phyloP scores from a whole-genome alignment of 2,888 invertebrate genomes.

The Agrochola macilenta region DNA sequence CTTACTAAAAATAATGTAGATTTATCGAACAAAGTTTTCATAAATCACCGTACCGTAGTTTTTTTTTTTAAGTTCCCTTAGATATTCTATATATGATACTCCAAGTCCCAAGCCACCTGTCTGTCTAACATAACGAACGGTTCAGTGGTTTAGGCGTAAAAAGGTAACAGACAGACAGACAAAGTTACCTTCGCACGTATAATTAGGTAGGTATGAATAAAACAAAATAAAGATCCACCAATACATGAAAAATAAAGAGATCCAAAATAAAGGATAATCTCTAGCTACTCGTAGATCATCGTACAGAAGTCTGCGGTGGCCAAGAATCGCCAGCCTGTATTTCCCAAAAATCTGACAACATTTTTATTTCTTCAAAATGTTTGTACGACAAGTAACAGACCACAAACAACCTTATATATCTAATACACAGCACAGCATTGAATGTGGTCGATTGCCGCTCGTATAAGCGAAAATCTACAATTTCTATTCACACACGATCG shows the following conservation, averaged over 20 bases:
- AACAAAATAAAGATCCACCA: too few relatives aligned
- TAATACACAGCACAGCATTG: slow-evolving; percentile 49
- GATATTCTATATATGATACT: too few relatives aligned
- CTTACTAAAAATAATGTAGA: too few relatives aligned
- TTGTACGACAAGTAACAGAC: slow-evolving; percentile 31
- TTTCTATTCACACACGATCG: slow-evolving; percentile 67
- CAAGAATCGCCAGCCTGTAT: background rate
- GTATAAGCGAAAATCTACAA: slow-evolving; percentile 63
- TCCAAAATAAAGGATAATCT: background rate
- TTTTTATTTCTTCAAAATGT: background rate
- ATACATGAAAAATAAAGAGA: background rate
- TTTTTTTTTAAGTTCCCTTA: too few relatives aligned
- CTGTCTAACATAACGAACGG: background rate
- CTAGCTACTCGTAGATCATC: background rate
- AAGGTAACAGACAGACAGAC: background rate
- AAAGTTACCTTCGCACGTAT: background rate
- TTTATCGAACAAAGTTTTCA: too few relatives aligned
- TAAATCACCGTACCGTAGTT: too few relatives aligned
- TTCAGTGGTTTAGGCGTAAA: background rate
- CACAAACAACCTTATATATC: slow-evolving; percentile 36
- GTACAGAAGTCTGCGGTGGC: too few relatives aligned
- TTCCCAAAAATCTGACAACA: background rate
- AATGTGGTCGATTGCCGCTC: slow-evolving; percentile 59
- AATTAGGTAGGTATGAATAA: background rate
- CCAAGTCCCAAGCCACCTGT: too few relatives aligned